Evolutionary conservation across 2,888 invertebrate genomes (phyloP), one percentile per base, ranked within the genome.

Genomic region (Eilema depressum): DNA sequence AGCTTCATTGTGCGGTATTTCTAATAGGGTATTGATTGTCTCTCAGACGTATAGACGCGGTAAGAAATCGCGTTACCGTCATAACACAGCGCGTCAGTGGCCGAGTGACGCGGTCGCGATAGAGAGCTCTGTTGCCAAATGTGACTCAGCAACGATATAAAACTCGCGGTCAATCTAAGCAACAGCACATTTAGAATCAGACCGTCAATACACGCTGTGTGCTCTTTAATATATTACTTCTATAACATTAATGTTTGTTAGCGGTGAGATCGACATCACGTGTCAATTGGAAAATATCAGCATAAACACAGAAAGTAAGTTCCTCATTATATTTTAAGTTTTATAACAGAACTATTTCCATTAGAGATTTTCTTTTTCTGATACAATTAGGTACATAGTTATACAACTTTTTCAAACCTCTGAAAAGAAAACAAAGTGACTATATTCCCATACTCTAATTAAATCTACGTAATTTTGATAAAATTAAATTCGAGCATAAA

Each of bases 101-200:
- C 64, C 77, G 68, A 82, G 84, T 94, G 93, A 94, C 94, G 94
- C 89, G 84, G 83, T 79, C 83, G 66, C 81, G 85, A 83, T 85
- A 84, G 82, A 87, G 88, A 87, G 86, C 82, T 83, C 87, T 90
- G 88, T 86, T 92, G 93, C 94, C 94, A 94, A 94, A 87, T 89
- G 74, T 82, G 93, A 93, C 78, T 93, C 94, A 93, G 84, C 75
- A 66, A 77, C 83, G 81, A 90, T 95, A 95, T 95, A 95, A 92
- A 94, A 90, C 88, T 83, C 83, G 81, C 81, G 78, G 79, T 77
- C 80, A 82, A 83, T 87, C 85, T 83, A 78, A 79, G n/a, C 79
- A 84, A 85, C 75, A 78, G 82, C 85, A 84, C 94, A 95, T 89
- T 93, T 85, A 76, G 83, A 83, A 86, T 83, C 83, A 81, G 83